Percentiles rank a stretch among this genome's conserved stretches.
These are phyloP conservation scores for Enoplosus armatus DNA, from an alignment of 2,797 vertebrate genomes.

Conservation along the genomic window DNA sequence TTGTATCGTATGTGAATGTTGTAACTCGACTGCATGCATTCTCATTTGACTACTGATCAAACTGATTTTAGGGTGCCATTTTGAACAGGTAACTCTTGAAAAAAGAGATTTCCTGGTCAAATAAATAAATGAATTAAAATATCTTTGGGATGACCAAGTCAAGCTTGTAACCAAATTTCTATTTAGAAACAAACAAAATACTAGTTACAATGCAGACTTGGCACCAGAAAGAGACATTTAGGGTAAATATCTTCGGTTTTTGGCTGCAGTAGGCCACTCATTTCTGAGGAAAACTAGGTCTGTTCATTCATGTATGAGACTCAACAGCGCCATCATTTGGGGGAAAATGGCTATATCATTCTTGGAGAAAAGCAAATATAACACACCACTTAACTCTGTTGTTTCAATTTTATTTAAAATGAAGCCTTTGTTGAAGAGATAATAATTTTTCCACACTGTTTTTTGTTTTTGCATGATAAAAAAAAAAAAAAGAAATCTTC, in stretches of 20 bases:
- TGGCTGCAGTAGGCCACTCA: not conserved
- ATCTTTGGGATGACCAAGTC: not conserved
- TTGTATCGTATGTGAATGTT: not conserved
- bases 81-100: not conserved
- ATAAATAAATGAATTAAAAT: not conserved
- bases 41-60: not conserved
- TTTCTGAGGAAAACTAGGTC: not conserved
- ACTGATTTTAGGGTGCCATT: not conserved
- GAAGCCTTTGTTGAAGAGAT: slow-evolving; percentile 68
- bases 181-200: not conserved
- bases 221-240: not conserved
- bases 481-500: slow-evolving; percentile 58
- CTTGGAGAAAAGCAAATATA: slow-evolving; percentile 20
- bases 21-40: not conserved
- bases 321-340: slow-evolving; percentile 70
- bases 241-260: not conserved
- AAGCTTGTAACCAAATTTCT: not conserved
- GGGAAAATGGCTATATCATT: slow-evolving; percentile 9
- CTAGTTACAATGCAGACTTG: not conserved
- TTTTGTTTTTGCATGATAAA: slow-evolving; percentile 63
- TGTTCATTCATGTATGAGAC: slow-evolving; percentile 24
- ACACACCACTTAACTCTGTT: slow-evolving; percentile 31
- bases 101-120: not conserved
- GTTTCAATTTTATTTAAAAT: slow-evolving; percentile 81
- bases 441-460: slow-evolving; percentile 65